These are phyloP conservation scores for Sycon ciliatum DNA, from an alignment of 37 sponge, comb jelly and placozoan genomes.

Conservation along the genomic window DNA sequence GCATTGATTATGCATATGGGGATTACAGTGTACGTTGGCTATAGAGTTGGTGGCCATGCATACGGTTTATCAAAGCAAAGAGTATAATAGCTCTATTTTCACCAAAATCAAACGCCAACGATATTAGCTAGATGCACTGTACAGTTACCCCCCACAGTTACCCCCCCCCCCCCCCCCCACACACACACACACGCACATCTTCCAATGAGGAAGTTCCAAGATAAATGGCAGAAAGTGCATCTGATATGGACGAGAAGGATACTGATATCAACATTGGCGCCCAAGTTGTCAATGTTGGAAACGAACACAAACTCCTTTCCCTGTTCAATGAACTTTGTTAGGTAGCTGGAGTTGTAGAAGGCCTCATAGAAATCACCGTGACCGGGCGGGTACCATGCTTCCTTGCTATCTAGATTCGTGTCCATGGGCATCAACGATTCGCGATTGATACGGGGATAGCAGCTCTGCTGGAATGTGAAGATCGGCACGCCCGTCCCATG, in stretches of 20 bases:
- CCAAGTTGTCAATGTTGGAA: constrained; percentile 95
- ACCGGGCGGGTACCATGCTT: constrained; percentile 93
- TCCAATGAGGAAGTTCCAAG: too few relatives aligned
- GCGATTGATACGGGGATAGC: constrained; percentile 72
- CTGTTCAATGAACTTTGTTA: constrained; percentile 55
- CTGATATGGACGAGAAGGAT: neutral
- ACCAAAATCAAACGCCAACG: too few relatives aligned
- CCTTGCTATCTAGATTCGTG: constrained; percentile 34
- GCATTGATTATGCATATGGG: too few relatives aligned
- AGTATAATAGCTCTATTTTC: too few relatives aligned
- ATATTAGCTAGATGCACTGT: too few relatives aligned
- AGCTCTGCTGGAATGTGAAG: constrained; percentile 85
- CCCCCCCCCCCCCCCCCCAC: too few relatives aligned
- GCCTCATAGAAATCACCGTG: constrained; percentile 90
- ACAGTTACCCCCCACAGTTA: too few relatives aligned
- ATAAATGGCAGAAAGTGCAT: neutral
- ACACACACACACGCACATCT: too few relatives aligned
- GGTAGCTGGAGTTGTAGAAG: constrained; percentile 61
- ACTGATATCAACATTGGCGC: constrained; percentile 87
- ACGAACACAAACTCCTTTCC: constrained; percentile 87
- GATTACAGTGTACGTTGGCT: too few relatives aligned
- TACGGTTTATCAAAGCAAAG: too few relatives aligned
- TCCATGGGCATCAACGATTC: constrained; percentile 82
- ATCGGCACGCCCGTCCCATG: constrained; percentile 61
- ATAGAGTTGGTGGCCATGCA: too few relatives aligned